Evolutionary conservation across 2,797 vertebrate genomes (phyloP).

Genomic region (Ctenochaetus hawaiiensis): DNA sequence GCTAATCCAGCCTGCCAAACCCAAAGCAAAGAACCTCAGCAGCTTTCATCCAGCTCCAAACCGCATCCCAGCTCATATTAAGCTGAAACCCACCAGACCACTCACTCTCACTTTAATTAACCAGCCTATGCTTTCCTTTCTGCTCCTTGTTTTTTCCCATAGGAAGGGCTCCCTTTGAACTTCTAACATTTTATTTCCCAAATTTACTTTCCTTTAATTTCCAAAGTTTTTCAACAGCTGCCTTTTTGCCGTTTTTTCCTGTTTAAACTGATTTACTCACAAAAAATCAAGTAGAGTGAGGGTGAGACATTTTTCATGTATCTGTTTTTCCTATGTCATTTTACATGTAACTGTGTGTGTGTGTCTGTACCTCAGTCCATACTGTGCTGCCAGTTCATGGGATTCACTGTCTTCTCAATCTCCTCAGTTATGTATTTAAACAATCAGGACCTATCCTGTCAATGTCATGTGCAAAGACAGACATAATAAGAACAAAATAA

Average conservation of each 20-base stretch:
- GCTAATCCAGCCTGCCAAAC: constrained; percentile 29
- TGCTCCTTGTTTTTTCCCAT: neutral
- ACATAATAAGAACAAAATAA: too few species aligned
- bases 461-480: too few species aligned
- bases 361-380: too few species aligned
- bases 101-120: constrained; percentile 23
- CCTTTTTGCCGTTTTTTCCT: neutral
- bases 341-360: too few species aligned
- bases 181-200: neutral
- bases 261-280: neutral
- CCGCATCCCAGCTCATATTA: constrained; percentile 19
- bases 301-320: neutral
- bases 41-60: constrained; percentile 49
- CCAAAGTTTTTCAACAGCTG: neutral
- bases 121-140: neutral
- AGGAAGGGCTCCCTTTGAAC: neutral
- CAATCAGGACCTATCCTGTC: too few species aligned
- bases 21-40: neutral
- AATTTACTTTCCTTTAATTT: neutral
- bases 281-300: neutral
- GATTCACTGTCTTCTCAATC: too few species aligned
- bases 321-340: neutral
- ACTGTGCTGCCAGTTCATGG: too few species aligned
- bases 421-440: too few species aligned
- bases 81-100: constrained; percentile 20